Conservation (phyloP, 2,888 invertebrate species). For the Ophonus ardosiacus region DNA sequence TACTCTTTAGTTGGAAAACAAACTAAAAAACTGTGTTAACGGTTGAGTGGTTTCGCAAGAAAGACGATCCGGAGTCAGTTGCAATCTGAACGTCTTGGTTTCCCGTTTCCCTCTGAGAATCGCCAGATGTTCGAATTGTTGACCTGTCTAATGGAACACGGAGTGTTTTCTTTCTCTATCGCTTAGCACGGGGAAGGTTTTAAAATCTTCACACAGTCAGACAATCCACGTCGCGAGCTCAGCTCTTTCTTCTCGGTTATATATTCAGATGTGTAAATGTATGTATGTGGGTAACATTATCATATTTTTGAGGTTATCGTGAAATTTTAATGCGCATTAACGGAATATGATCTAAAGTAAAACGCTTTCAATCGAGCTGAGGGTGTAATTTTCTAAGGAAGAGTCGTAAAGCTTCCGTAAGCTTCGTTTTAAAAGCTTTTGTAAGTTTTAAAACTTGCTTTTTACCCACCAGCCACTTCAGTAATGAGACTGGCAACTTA, state of each 20-base stretch:
- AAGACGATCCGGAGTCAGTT: background rate
- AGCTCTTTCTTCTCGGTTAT: background rate
- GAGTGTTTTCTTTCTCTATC: slow-evolving; percentile 70
- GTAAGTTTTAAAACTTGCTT: slow-evolving; percentile 56
- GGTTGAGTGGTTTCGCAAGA: background rate
- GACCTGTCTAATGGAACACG: slow-evolving; percentile 73
- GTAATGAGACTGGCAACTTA: slow-evolving; percentile 16
- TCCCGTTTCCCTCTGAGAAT: background rate
- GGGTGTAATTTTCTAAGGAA: slow-evolving; percentile 36
- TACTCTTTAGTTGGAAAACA: background rate
- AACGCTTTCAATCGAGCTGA: slow-evolving; percentile 56
- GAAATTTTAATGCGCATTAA: slow-evolving; percentile 56
- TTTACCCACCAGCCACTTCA: slow-evolving; percentile 41
- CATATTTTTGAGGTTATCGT: slow-evolving; percentile 11
- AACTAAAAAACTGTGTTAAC: background rate
- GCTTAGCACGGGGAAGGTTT: slow-evolving; percentile 13
- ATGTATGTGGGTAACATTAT: background rate
- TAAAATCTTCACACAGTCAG: slow-evolving; percentile 3
- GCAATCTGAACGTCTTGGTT: background rate
- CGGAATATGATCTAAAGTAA: slow-evolving; percentile 53
- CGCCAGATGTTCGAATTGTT: slow-evolving; percentile 67
- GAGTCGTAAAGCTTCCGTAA: slow-evolving; percentile 52
- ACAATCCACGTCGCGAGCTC: too few species aligned
- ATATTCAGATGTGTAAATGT: background rate
- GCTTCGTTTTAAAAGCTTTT: slow-evolving; percentile 57